A percentile compares a stretch with the other conserved stretches of the same genome.
These are phyloP conservation scores for Phrynocephalus vlangalii DNA, from an alignment of 2,797 vertebrate genomes.

Conservation along the genomic window DNA sequence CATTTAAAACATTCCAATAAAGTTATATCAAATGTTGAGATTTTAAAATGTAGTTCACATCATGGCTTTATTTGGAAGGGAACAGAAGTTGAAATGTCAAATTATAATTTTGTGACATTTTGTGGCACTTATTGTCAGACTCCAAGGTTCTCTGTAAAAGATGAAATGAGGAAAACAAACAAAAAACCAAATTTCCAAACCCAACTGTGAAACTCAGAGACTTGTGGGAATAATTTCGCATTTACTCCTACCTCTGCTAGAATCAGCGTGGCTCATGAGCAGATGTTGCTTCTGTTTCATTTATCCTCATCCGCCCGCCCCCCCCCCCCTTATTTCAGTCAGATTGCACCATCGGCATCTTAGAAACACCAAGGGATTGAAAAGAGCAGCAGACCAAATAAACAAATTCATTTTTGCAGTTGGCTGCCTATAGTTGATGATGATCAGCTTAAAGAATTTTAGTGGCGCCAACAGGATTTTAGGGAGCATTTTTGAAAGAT, in stretches of 20 bases:
- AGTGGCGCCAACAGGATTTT: constrained; percentile 1
- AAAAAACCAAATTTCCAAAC: too few relatives aligned
- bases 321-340: constrained; percentile 6
- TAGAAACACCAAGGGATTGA: constrained; percentile 3
- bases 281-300: neutral
- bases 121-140: neutral
- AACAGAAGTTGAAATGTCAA: neutral
- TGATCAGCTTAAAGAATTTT: neutral
- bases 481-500: neutral
- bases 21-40: neutral
- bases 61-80: neutral
- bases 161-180: neutral
- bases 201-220: neutral
- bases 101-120: neutral
- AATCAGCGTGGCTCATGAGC: neutral
- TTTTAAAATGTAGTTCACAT: neutral
- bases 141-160: neutral
- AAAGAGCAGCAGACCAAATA: constrained; percentile 6
- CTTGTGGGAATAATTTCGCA: neutral
- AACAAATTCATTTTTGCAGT: neutral
- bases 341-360: neutral
- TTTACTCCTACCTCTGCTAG: too few relatives aligned
- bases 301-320: too few relatives aligned
- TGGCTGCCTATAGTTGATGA: neutral
- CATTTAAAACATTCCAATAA: neutral